Conservation (phyloP, 2,797 vertebrate species). For the Rallus crepitans region DNA sequence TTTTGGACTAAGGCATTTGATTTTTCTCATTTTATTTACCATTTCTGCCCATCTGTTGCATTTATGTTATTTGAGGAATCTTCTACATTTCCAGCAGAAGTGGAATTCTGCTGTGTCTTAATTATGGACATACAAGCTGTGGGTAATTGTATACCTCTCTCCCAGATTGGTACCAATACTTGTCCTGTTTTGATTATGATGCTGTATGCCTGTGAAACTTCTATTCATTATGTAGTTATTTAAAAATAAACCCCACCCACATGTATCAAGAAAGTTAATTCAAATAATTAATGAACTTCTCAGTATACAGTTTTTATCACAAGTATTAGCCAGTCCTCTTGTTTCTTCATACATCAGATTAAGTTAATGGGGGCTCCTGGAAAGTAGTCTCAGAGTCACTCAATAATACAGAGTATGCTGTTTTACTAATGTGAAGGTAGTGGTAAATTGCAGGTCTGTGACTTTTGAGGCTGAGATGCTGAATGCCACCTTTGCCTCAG, state of each 20-base stretch:
- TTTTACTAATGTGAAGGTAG: background rate
- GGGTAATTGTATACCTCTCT: background rate
- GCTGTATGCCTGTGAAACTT: background rate
- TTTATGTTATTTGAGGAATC: background rate
- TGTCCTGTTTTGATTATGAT: background rate
- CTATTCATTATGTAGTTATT: background rate
- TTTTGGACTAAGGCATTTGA: background rate
- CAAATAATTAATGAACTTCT: background rate
- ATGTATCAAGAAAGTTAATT: background rate
- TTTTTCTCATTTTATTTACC: background rate
- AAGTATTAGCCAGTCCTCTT: background rate
- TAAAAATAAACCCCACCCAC: background rate
- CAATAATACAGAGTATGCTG: background rate
- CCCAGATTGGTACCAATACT: background rate
- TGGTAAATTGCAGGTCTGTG: background rate
- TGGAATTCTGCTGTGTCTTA: background rate
- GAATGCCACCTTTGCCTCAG: too few relatives aligned
- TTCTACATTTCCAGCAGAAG: background rate
- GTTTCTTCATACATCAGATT: background rate
- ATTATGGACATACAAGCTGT: background rate
- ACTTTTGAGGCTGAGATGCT: background rate
- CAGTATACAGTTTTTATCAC: background rate
- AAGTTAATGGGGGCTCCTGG: background rate
- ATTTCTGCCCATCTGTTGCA: background rate
- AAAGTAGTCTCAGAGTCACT: background rate